phyloP scores from a whole-genome alignment of 2,888 invertebrate species.

The Andrena bicolor region DNA sequence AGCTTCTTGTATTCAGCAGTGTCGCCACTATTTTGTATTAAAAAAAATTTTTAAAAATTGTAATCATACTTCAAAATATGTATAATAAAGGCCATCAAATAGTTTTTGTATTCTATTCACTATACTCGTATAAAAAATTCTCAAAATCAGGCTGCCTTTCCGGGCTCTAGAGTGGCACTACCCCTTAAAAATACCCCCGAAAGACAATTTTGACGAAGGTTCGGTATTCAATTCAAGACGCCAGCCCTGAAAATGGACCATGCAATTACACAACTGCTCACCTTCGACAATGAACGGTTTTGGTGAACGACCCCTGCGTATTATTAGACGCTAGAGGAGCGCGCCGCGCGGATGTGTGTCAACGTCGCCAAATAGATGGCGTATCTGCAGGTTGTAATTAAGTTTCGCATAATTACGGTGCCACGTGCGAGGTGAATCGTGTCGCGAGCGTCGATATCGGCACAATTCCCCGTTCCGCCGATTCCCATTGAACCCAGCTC shows the following conservation, averaged over 20 bases:
- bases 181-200: too few species aligned
- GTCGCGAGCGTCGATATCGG: slow-evolving; percentile 32
- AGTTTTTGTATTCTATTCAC: too few species aligned
- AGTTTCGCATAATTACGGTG: slow-evolving; percentile 63
- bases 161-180: too few species aligned
- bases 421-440: slow-evolving; percentile 38
- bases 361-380: slow-evolving; percentile 49
- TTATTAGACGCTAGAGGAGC: slow-evolving; percentile 29
- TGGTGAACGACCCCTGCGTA: slow-evolving; percentile 27
- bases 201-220: background rate
- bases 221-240: background rate
- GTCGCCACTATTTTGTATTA: too few species aligned
- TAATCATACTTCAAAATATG: too few species aligned
- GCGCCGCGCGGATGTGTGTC: slow-evolving; percentile 22
- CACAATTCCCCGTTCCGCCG: slow-evolving; percentile 28
- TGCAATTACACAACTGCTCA: too few species aligned
- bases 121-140: too few species aligned
- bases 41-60: too few species aligned
- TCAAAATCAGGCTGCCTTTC: too few species aligned
- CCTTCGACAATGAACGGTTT: background rate
- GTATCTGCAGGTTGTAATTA: slow-evolving; percentile 63
- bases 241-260: too few species aligned
- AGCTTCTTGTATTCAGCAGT: too few species aligned
- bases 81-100: too few species aligned
- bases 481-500: slow-evolving; percentile 7